Evolutionary conservation across 2,888 invertebrate species (phyloP).

Genomic region (Eupithecia insigniata): DNA sequence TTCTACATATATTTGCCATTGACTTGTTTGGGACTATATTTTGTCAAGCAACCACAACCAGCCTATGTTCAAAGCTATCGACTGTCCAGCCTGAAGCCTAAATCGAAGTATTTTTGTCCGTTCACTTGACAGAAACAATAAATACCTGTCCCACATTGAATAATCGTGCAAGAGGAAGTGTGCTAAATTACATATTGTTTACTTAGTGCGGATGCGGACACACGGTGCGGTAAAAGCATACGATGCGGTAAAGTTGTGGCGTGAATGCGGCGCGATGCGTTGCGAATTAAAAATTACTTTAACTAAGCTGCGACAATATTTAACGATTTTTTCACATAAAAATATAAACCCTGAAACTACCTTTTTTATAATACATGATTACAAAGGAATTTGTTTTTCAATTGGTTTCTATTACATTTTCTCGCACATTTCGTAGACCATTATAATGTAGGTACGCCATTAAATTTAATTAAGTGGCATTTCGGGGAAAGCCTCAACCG

Average conservation of each 20-base stretch:
- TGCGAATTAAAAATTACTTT: neutral
- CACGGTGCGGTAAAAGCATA: conserved; percentile 11
- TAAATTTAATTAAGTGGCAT: neutral
- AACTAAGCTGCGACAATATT: neutral
- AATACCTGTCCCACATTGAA: conserved; percentile 61
- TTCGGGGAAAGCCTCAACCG: neutral
- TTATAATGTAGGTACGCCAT: neutral
- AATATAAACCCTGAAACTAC: too few species aligned
- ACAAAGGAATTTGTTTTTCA: too few species aligned
- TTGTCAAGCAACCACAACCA: neutral
- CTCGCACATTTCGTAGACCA: too few species aligned
- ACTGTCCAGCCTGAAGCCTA: conserved; percentile 20
- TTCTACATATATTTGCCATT: neutral
- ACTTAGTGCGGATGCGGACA: conserved; percentile 21
- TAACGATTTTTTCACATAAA: neutral
- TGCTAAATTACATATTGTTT: conserved; percentile 77
- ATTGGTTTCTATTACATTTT: too few species aligned
- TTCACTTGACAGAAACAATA: conserved; percentile 56
- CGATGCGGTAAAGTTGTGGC: neutral
- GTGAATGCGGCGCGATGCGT: neutral
- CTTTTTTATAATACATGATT: too few species aligned
- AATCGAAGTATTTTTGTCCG: conserved; percentile 37
- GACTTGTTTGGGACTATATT: neutral
- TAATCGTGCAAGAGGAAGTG: conserved; percentile 62
- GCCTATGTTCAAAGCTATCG: conserved; percentile 11